These are phyloP conservation scores for Cettia cetti DNA, from an alignment of 2,113 vertebrate genomes.

Conservation along the genomic window DNA sequence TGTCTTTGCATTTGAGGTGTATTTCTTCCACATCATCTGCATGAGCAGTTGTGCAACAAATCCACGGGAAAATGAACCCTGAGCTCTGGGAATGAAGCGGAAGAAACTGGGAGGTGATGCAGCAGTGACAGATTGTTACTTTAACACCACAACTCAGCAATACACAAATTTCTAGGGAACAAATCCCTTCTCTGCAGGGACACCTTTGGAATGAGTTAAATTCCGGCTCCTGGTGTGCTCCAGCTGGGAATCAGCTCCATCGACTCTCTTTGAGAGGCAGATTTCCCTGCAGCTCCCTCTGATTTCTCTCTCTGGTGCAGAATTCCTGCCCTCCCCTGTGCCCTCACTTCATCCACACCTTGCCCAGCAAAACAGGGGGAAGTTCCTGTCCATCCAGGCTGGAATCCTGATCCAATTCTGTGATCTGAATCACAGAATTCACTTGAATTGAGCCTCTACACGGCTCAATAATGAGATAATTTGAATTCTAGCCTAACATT, in stretches of 20 bases:
- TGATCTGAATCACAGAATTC: not conserved
- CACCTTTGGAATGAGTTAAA: too few relatives aligned
- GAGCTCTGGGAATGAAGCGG: not conserved
- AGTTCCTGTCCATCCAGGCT: not conserved
- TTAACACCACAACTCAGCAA: not conserved
- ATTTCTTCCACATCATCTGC: not conserved
- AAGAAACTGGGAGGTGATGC: not conserved
- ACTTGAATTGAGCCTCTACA: too few relatives aligned
- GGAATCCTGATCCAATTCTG: not conserved
- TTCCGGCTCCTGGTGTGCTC: not conserved
- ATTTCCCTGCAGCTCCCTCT: not conserved
- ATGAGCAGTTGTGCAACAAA: not conserved
- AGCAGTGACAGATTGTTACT: not conserved
- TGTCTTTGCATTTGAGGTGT: not conserved
- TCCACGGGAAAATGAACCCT: not conserved
- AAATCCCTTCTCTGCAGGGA: not conserved
- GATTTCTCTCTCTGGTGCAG: not conserved
- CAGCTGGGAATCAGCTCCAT: not conserved
- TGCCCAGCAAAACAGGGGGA: not conserved
- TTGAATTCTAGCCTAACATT: not conserved
- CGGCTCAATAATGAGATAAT: not conserved
- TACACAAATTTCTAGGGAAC: not conserved
- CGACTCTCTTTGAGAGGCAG: fast-evolving
- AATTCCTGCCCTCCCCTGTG: not conserved
- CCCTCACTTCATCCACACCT: not conserved